Evolutionary conservation across 2,888 invertebrate genomes (phyloP).

Genomic region (Eristalinus aeneus): DNA sequence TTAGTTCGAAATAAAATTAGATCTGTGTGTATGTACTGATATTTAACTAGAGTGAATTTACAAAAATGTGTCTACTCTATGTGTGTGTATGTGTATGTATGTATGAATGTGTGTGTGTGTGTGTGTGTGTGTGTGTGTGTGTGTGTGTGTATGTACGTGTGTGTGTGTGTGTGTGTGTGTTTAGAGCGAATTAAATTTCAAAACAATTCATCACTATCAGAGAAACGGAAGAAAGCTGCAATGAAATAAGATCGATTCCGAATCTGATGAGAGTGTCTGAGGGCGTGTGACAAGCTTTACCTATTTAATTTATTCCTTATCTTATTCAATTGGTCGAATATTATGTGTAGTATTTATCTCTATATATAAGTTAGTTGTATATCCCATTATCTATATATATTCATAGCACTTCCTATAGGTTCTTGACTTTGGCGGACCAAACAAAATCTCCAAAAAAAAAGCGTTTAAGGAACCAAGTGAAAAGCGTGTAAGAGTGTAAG

Average conservation of each 20-base stretch:
- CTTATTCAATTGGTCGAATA: constrained; percentile 72
- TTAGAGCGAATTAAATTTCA: no score
- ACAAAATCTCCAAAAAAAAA: background rate
- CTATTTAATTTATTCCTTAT: constrained; percentile 66
- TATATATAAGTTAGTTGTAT: constrained; percentile 51
- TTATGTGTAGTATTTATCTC: constrained; percentile 64
- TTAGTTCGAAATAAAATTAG: constrained; percentile 71
- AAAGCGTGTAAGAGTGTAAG: constrained; percentile 1
- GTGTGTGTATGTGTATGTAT: constrained; percentile 49
- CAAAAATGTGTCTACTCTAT: constrained; percentile 68
- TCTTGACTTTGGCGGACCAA: constrained; percentile 25
- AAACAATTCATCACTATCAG: no score
- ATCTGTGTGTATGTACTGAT: constrained; percentile 71
- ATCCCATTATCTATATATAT: constrained; percentile 37
- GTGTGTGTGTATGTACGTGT: constrained; percentile 14
- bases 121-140: constrained; percentile 12
- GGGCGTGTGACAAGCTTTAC: constrained; percentile 61
- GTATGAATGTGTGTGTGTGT: constrained; percentile 21
- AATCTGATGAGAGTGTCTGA: no score
- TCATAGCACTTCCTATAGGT: constrained; percentile 22
- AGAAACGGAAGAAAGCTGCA: no score
- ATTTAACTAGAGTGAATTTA: constrained; percentile 67
- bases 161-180: background rate
- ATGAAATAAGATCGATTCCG: no score
- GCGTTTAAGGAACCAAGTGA: background rate